Evolutionary conservation across 2,888 invertebrate genomes (phyloP), one percentile per base, ranked within the genome.

Genomic region (Folsomia candida): DNA sequence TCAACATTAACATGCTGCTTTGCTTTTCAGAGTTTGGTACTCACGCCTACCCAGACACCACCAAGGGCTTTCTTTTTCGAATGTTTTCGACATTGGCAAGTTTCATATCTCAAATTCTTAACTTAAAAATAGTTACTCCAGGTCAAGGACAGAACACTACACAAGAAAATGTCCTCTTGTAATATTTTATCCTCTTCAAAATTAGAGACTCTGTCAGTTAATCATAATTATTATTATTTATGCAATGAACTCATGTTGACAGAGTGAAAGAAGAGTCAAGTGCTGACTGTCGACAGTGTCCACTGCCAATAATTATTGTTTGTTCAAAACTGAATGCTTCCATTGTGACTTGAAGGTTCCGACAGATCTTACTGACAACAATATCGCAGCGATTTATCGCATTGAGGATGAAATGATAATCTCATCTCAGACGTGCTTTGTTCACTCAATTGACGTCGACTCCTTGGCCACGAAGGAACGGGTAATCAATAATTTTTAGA

Each of bases 331-430:
- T 25, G 51, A 65, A 59, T 59, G 54, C 27, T 14, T 9, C 20
- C 47, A 18, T 37, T 26, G n/a, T n/a, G n/a, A n/a, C n/a, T 66
- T 71, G 66, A 63, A 78, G 78, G 77, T 79, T 69, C 78, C 78
- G 70, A 76, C 77, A 67, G 78, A 79, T 67, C 54, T 79, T 67
- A 79, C 78, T 24, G 78, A 79, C 74, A 79, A 79, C 69, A 79
- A 77, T 58, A 73, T 76, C 60, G 77, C 75, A 70, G 75, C 74
- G 64, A 61, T 74, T 54, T 79, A 79, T 68, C 65, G 70, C 28
- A 71, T 79, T 62, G 78, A 77, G 51, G 74, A 75, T 61, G 77
- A 79, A 71, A 29, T 75, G 24, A 71, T 75, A 51, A 69, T 73
- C 57, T 75, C 78, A 11, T 76, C 76, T 59, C 77, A 79, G 68